Conservation (phyloP, 2,888 invertebrate species). For the Limnephilus auricula region DNA sequence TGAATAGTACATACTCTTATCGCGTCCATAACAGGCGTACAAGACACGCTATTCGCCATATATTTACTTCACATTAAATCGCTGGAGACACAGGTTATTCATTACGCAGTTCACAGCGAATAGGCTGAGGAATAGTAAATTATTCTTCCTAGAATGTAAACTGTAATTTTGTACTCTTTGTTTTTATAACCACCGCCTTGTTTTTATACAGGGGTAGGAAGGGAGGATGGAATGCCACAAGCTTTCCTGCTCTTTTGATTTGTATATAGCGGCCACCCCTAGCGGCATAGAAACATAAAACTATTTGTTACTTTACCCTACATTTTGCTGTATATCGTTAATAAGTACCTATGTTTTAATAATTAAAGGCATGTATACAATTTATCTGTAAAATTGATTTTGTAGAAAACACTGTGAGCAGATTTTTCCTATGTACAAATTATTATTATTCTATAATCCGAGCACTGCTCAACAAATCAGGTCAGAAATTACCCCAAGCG, state of each 20-base stretch:
- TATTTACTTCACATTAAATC: neutral
- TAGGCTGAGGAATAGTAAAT: neutral
- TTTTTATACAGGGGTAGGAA: neutral
- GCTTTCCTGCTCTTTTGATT: neutral
- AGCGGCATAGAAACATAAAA: neutral
- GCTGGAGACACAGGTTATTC: neutral
- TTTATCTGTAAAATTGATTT: neutral
- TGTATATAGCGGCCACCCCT: neutral
- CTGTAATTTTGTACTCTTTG: neutral
- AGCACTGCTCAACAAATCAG: too few species aligned
- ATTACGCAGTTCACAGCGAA: neutral
- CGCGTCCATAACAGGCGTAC: neutral
- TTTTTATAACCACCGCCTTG: neutral
- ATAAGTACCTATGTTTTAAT: neutral
- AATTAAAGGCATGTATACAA: neutral
- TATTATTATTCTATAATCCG: too few species aligned
- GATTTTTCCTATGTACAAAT: neutral
- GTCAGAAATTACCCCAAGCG: too few species aligned
- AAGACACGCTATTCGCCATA: neutral
- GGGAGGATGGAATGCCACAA: neutral
- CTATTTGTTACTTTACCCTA: neutral
- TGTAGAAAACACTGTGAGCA: neutral
- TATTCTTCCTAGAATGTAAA: neutral
- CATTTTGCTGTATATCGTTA: neutral
- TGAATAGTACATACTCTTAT: neutral